Evolutionary conservation across 2,888 invertebrate genomes (phyloP), one percentile per base, ranked within the genome.

Genomic region (Clanis bilineata): DNA sequence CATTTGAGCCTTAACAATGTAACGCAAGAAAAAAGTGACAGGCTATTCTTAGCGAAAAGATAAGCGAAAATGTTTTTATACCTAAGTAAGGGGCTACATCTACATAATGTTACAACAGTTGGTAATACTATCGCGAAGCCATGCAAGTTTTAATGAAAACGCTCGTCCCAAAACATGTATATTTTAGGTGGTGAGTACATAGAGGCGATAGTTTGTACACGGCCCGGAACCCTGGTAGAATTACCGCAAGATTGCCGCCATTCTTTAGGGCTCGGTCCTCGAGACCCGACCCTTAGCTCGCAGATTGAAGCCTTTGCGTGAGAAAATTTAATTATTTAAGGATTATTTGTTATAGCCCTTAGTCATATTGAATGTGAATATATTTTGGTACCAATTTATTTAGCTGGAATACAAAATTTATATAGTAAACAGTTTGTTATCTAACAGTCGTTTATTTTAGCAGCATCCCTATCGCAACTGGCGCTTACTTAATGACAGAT

Each of bases 121-220:
- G 10, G 32, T 18, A 51, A 51, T 32, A 28, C 28, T 73, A 71
- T 70, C 63, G 64, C 23, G 86, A 85, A 86, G 83, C 85, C 86
- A 82, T 77, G 80, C 83, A 88, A 88, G 88, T 88, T 89, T 87
- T 88, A 89, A 89, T 89, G 88, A 88, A 85, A 86, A 77, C 85
- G 77, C 79, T 79, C 79, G 76, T 74, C 64, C 71, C 68, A 76
- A 78, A 76, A 76, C 74, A 67, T 0, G 58, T 63, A 67, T 57
- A 56, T 59, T 59, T 39, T 56, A 44, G 39, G 45, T 44, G 47
- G 58, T 62, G 65, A 58, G 61, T 66, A 65, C 64, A 68, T 68
- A 68, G 68, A 69, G 44, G 75, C 67, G 76, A 79, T 80, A 81
- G 80, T 82, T 76, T 66, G 72, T 63, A 62, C 67, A 69, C 56